Base-by-base conservation (phyloP, 2,113 vertebrate genomes). In the Nyctibius bracteatus region DNA sequence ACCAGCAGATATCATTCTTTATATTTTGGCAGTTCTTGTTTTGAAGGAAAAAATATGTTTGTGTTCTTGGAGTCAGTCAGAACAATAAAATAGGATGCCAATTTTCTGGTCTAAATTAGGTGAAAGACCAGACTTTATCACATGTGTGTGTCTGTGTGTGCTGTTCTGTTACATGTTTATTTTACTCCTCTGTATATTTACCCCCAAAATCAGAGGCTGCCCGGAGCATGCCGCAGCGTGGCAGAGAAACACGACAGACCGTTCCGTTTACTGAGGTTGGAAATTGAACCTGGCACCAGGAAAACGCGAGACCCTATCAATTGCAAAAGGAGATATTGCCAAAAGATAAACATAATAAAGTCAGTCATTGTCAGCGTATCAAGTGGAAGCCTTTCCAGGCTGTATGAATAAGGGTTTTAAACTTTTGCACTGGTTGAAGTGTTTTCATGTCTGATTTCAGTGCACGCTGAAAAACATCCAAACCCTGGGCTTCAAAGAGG, bases 101-200 rank as follows among this genome's bases (percentile, higher is more conserved):
- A 96, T 92, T 96, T 96, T 97, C 93, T 98, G 93, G 95, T 97
- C 94, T 97, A 97, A 97, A 96, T 97, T 97, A 84, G 58, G 73
- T 95, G 95, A 94, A 97, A 95, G 46, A 95, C 82, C 96, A 94
- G 81, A 91, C 71, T 63, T 59, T 91, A 86, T 96, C 72, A 47
- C 85, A 83, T 62, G 95, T 97, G 92, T 90, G 88, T 96, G 81
- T 90, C 75, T 97, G 79, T 23, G 12, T 89, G 84, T 24, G 41
- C 90, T 87, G 87, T 70, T 95, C 81, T 67, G 39, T 49, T 93
- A 65, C 52, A 19, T 90, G 66, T 96, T 93, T 92, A 82, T 95
- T 92, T 92, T 61, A 91, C 75, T 84, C 67, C 63, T 96, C 88
- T 28, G 14, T 84, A 33, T 88, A 46, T 79, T 84, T 62, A 90